Conservation (phyloP, 2,888 invertebrate genomes). For the Agrenia bidenticulata region DNA sequence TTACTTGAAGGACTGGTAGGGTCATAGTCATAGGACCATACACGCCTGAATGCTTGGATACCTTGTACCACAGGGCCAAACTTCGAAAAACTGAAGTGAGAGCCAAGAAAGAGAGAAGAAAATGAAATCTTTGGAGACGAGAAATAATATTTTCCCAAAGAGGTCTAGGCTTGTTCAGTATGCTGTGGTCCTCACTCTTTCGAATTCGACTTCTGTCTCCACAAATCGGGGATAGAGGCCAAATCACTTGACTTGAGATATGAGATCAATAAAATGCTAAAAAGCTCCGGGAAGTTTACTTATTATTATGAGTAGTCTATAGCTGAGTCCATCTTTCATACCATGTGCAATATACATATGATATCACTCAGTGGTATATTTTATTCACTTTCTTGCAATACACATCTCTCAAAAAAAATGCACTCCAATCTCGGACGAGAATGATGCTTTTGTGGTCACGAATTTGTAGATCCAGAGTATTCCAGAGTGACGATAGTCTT, state of each 20-base stretch:
- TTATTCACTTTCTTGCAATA: no score
- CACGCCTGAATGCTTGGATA: no score
- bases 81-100: conserved; percentile 11
- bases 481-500: no score
- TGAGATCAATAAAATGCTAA: conserved; percentile 21
- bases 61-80: neutral
- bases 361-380: no score
- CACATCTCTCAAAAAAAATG: no score
- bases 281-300: conserved; percentile 13
- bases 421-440: no score
- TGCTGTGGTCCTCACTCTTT: neutral
- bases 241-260: conserved; percentile 27
- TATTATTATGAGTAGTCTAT: conserved; percentile 5
- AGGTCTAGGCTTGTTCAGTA: neutral
- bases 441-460: no score
- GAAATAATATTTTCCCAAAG: conserved; percentile 6
- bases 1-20: no score
- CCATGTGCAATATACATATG: no score
- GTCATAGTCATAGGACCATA: no score
- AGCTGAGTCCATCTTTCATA: no score
- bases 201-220: conserved; percentile 16
- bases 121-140: neutral
- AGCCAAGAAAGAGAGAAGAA: conserved; percentile 9
- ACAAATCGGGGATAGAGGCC: conserved; percentile 5
- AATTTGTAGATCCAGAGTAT: no score